phyloP scores from a whole-genome alignment of 2,797 vertebrate genomes.

The Xenentodon cancila region DNA sequence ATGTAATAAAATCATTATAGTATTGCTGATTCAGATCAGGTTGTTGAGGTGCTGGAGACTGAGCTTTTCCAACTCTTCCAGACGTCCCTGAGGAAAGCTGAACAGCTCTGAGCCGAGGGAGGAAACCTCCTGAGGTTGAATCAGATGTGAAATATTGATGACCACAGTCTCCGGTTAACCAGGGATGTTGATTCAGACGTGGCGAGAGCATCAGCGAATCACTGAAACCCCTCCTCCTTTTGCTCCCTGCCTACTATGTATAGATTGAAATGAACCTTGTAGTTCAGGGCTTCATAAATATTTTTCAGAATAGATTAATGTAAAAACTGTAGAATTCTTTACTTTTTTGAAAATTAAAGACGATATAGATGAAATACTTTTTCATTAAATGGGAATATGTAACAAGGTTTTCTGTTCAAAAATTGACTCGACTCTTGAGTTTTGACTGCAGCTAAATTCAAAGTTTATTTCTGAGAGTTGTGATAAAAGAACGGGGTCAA shows the following conservation, averaged over 20 bases:
- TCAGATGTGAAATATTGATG: conserved; percentile 63
- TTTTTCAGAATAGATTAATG: too few species aligned
- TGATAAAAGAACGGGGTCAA: not conserved
- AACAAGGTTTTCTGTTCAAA: too few species aligned
- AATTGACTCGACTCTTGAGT: too few species aligned
- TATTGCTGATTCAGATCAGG: not conserved
- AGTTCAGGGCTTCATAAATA: too few species aligned
- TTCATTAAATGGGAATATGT: too few species aligned
- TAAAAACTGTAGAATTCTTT: too few species aligned
- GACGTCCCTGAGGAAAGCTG: conserved; percentile 13
- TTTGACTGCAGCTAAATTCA: not conserved
- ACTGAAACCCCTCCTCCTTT: not conserved
- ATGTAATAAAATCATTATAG: not conserved
- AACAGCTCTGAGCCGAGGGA: conserved; percentile 17
- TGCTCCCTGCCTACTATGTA: not conserved
- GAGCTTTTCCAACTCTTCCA: not conserved
- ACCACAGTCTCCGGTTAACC: conserved; percentile 15
- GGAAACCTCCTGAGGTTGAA: conserved; percentile 27
- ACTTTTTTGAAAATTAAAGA: too few species aligned
- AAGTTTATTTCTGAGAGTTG: not conserved
- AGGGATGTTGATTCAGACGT: conserved; percentile 26
- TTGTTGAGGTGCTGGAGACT: conserved; percentile 22
- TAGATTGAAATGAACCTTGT: too few species aligned
- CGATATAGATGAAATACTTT: too few species aligned
- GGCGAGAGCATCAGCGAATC: conserved; percentile 12